These are phyloP conservation scores for Epinephelus lanceolatus DNA, from an alignment of 2,113 vertebrate genomes.

Conservation along the genomic window DNA sequence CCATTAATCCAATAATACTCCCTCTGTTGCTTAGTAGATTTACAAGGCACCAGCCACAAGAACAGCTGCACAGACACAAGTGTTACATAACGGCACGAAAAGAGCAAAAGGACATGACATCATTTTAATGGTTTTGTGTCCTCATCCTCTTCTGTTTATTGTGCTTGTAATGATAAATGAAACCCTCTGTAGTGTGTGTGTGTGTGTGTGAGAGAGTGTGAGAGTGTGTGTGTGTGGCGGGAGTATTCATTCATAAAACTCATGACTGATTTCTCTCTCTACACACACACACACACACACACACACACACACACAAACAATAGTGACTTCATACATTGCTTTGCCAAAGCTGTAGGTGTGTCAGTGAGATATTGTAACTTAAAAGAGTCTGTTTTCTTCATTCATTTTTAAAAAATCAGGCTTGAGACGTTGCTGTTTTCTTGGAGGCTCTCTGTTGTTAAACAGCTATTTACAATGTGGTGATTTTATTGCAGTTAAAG, in stretches of 20 bases:
- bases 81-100: conserved; percentile 41
- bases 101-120: conserved; percentile 36
- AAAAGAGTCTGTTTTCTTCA: not conserved
- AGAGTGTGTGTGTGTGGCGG: not conserved
- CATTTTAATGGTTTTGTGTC: conserved; percentile 10
- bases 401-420: not conserved
- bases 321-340: not conserved
- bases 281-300: conserved; percentile 6
- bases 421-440: conserved; percentile 6
- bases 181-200: not conserved
- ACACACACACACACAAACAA: conserved; percentile 33
- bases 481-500: conserved; percentile 34
- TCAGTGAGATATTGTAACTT: not conserved
- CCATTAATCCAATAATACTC: conserved; percentile 27
- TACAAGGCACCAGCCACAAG: conserved; percentile 1
- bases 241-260: conserved; percentile 36
- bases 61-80: conserved; percentile 42
- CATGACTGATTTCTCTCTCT: not conserved
- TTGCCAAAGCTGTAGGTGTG: not conserved
- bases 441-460: conserved; percentile 24
- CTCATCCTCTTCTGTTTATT: conserved; percentile 18
- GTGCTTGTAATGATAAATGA: not conserved
- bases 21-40: conserved; percentile 42
- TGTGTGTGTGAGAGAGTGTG: not conserved
- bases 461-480: conserved; percentile 45